phyloP scores from a whole-genome alignment of 1,140 invertebrate genomes.

The Drosophila sechellia region DNA sequence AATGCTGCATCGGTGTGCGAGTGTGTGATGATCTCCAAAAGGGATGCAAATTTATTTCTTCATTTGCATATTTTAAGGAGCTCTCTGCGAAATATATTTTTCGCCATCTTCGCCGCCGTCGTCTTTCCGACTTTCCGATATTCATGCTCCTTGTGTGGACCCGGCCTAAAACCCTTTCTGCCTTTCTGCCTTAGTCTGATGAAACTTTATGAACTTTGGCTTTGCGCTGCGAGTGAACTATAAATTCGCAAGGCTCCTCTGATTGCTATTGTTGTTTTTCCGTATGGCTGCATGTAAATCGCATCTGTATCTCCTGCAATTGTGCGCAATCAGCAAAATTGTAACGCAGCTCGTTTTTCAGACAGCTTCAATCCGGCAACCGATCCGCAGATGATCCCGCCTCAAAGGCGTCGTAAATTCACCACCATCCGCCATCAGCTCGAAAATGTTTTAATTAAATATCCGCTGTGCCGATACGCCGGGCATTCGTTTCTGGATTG shows the following conservation, averaged over 20 bases:
- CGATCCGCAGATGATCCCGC: constrained; percentile 26
- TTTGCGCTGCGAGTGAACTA: constrained; percentile 64
- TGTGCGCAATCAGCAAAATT: constrained; percentile 78
- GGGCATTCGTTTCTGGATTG: constrained; percentile 31
- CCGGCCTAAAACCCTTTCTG: constrained; percentile 20
- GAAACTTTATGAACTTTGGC: constrained; percentile 83
- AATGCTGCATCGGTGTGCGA: constrained; percentile 23
- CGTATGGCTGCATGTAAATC: constrained; percentile 63
- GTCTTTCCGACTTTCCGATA: constrained; percentile 63
- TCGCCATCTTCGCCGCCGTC: constrained; percentile 59
- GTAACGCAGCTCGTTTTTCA: constrained; percentile 76
- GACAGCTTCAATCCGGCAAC: constrained; percentile 26
- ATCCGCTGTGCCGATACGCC: constrained; percentile 3
- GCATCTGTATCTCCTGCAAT: constrained; percentile 72
- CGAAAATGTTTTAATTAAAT: constrained; percentile 81
- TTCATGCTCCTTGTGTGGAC: constrained; percentile 32
- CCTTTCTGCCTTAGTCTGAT: constrained; percentile 49
- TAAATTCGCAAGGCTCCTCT: constrained; percentile 68
- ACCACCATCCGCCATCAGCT: constrained; percentile 31
- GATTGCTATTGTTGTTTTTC: constrained; percentile 64
- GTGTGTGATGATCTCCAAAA: constrained; percentile 55
- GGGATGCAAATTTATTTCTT: constrained; percentile 84
- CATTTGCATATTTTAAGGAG: constrained; percentile 84
- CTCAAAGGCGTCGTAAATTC: constrained; percentile 47
- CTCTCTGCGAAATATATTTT: constrained; percentile 72